phyloP scores from a whole-genome alignment of 2,797 vertebrate genomes.

The Simalia tracyae region DNA sequence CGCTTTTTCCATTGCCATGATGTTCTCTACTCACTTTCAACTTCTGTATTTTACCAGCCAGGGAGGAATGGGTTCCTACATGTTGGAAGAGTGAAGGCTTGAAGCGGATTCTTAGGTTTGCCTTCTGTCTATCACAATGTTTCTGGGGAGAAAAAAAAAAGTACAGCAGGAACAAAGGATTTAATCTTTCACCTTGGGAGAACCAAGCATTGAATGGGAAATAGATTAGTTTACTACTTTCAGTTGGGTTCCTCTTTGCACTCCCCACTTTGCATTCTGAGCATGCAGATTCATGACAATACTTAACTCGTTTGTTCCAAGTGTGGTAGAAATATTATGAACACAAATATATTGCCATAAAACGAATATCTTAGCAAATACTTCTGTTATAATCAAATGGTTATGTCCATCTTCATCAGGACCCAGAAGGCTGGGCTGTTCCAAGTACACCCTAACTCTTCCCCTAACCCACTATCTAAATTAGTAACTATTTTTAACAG shows the following conservation, averaged over 20 bases:
- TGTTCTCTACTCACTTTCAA: conserved; percentile 83
- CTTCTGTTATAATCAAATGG: background rate
- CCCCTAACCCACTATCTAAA: background rate
- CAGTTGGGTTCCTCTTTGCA: background rate
- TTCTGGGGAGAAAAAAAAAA: conserved; percentile 76
- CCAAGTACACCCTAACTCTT: background rate
- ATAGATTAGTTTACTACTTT: background rate
- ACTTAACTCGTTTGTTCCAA: background rate
- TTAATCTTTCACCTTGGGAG: background rate
- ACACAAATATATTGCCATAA: background rate
- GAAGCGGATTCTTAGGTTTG: conserved; percentile 95
- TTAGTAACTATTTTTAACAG: background rate
- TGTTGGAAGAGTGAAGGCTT: conserved; percentile 98
- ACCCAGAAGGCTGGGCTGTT: background rate
- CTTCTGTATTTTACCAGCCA: conserved; percentile 97
- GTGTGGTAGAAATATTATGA: background rate
- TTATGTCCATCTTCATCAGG: background rate
- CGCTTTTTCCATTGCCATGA: background rate
- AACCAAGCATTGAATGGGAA: background rate
- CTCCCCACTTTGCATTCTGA: background rate
- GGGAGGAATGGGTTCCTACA: conserved; percentile 93
- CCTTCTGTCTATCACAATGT: conserved; percentile 97
- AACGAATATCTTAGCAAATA: background rate
- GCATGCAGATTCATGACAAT: background rate
- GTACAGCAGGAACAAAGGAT: background rate